Evolutionary conservation across 2,113 vertebrate genomes (phyloP).

Genomic region (Rhegmatorhina hoffmannsi): DNA sequence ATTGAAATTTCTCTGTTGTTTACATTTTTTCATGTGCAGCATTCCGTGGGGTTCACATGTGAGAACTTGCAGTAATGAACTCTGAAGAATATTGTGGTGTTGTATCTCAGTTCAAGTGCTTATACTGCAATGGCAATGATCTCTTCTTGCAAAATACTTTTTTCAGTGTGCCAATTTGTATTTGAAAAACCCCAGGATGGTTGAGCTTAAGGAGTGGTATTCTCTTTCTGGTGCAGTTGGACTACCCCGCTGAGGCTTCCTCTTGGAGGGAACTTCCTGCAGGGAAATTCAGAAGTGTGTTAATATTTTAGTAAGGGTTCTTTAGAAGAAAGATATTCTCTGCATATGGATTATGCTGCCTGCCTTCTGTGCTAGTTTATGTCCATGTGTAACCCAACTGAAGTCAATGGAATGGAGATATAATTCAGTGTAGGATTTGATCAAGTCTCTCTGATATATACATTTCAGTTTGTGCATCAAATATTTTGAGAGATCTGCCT

Average conservation of each 20-base stretch:
- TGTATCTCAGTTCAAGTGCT: constrained; percentile 68
- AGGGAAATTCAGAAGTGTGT: not conserved
- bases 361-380: not conserved
- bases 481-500: not conserved
- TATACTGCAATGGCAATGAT: constrained; percentile 71
- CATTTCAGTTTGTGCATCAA: not conserved
- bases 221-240: constrained; percentile 51
- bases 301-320: not conserved
- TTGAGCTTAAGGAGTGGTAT: constrained; percentile 72
- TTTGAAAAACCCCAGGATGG: constrained; percentile 69
- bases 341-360: not conserved
- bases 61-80: constrained; percentile 72
- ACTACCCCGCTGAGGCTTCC: not conserved
- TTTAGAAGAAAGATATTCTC: not conserved
- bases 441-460: not conserved
- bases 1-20: constrained; percentile 70
- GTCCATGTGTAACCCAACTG: fast-evolving
- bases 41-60: constrained; percentile 69
- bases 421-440: not conserved
- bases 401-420: not conserved
- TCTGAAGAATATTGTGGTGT: constrained; percentile 74
- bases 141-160: constrained; percentile 75
- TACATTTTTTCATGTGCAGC: constrained; percentile 74
- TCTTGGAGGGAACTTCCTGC: not conserved
- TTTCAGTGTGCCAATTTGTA: constrained; percentile 75